These are phyloP conservation scores for Chrysemys picta DNA, from an alignment of 2,113 vertebrate species.

Conservation along the genomic window DNA sequence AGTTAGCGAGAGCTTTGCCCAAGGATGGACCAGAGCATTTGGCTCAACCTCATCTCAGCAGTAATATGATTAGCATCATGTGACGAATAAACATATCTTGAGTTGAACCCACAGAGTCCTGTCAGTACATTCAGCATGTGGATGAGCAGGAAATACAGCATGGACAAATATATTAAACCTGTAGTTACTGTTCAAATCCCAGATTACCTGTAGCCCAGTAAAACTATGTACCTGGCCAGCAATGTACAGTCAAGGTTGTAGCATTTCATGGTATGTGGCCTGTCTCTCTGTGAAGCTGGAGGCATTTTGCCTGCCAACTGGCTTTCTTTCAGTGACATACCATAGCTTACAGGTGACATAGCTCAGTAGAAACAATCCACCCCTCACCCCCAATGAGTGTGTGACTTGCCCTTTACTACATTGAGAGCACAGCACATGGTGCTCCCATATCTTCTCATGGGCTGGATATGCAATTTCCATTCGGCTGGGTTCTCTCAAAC, in stretches of 20 bases:
- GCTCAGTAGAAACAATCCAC: neutral
- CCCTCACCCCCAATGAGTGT: neutral
- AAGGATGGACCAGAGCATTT: rapidly evolving
- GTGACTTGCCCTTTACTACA: neutral
- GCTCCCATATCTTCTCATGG: neutral
- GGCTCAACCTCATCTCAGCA: neutral
- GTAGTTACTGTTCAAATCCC: neutral
- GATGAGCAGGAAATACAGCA: neutral
- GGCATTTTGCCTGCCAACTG: neutral
- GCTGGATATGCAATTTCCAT: neutral
- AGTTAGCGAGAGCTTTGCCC: neutral
- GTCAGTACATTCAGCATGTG: rapidly evolving
- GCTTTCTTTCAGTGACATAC: neutral
- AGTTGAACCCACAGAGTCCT: rapidly evolving
- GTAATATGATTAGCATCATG: neutral
- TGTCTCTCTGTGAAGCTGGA: neutral
- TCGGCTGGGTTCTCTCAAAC: neutral
- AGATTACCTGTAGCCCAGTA: neutral
- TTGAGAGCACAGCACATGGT: neutral
- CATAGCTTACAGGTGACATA: neutral
- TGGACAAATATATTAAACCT: neutral
- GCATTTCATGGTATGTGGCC: rapidly evolving
- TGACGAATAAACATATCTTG: rapidly evolving
- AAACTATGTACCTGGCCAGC: neutral
- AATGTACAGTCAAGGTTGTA: neutral